Percentiles rank a stretch among this genome's conserved stretches.
Evolutionary conservation across 1,140 invertebrate genomes (phyloP).

Genomic region (Paralvinella palmiformis): DNA sequence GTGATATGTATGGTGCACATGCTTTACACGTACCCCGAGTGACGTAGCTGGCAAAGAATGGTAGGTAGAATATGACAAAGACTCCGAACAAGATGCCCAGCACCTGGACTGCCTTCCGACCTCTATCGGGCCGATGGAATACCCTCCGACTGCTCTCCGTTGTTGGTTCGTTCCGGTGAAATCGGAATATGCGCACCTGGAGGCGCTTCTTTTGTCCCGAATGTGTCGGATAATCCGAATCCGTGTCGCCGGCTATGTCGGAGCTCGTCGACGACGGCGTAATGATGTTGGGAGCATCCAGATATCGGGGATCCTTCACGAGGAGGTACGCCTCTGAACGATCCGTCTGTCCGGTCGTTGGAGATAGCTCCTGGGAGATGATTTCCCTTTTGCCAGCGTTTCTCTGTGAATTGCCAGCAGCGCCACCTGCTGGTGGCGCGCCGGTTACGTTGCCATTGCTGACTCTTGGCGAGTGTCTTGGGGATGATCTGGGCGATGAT

Average conservation of each 20-base stretch:
- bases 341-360: background rate
- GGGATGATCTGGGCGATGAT: background rate
- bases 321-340: background rate
- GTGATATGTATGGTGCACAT: constrained; percentile 18
- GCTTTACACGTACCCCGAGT: constrained; percentile 20
- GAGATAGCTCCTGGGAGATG: too few species aligned
- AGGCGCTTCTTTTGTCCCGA: background rate
- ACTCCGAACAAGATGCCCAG: constrained; percentile 29
- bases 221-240: background rate
- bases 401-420: background rate
- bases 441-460: background rate
- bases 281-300: background rate
- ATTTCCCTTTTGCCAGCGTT: background rate
- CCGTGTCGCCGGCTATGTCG: background rate
- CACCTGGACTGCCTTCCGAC: constrained; percentile 20
- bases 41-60: constrained; percentile 30
- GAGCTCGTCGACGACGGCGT: background rate
- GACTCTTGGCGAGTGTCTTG: background rate
- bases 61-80: constrained; percentile 29
- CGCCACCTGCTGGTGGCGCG: background rate
- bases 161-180: background rate
- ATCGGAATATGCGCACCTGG: background rate
- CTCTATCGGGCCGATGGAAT: constrained; percentile 2
- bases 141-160: background rate
- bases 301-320: background rate